Evolutionary conservation across 2,797 vertebrate genomes (phyloP), one percentile per base, ranked within the genome.

Genomic region (Chrysocyon brachyurus): DNA sequence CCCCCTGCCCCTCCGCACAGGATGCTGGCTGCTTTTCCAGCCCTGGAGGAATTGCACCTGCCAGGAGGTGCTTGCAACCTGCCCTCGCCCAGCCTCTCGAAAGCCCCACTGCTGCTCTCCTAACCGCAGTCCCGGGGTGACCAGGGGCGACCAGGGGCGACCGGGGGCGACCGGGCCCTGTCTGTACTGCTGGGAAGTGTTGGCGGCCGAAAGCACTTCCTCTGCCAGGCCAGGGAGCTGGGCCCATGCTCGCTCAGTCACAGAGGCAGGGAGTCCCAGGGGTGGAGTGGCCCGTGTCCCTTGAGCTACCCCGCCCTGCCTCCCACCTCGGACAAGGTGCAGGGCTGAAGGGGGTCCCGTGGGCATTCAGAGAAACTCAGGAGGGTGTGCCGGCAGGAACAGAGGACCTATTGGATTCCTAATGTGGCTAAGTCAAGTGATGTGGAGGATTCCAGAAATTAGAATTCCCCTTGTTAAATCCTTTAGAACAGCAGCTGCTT

Each of bases 401-500:
- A 52, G 73, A 56, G 46, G 84, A 52, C 36, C 54, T 36, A 36
- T 90, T 11, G 40, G 79, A 73, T 52, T 73, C 17, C 49, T 79
- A 31, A 24, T 66, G 6, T 79, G 90, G 87, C 63, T 84, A 87
- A 90, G 46, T 97, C 15, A 8, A 68, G 79, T 92, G 87, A 54
- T 52, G 4, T 28, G 79, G 93, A 90, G 81, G 82, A 86, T 79
- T 94, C 95, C 64, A 93, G 89, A 87, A 94, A 59, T 91, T 31
- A 86, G 90, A 94, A 75, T 91, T 96, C 61, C 82, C 88, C 77
- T 92, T 46, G 63, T 96, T 68, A 94, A 82, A 40, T 46, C 82
- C 57, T 79, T 94, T 28, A 46, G 66, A 52, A 49, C 61, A 85
- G 92, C 90, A 96, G 57, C 87, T 75, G 85, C 85, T 90, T 63